Evolutionary conservation across 2,888 invertebrate genomes (phyloP).

Genomic region (Acanthosepion lycidas): DNA sequence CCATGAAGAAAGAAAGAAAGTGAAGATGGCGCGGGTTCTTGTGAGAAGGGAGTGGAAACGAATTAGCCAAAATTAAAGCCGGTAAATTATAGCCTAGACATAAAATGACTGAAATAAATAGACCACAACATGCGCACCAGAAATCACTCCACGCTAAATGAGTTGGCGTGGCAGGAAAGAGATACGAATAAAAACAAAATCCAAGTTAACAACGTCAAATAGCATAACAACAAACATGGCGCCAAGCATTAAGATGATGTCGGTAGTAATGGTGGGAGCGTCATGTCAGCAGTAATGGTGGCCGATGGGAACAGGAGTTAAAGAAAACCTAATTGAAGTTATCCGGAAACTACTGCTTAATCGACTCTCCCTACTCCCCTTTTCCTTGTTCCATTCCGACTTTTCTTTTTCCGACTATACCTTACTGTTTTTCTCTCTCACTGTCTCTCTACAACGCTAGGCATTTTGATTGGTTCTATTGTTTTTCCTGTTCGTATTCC

Average conservation of each 20-base stretch:
- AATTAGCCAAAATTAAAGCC: conserved; percentile 4
- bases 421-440: background rate
- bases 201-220: background rate
- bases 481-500: background rate
- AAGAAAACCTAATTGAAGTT: conserved; percentile 33
- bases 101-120: background rate
- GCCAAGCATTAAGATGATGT: background rate
- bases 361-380: background rate
- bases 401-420: background rate
- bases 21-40: background rate
- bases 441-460: background rate
- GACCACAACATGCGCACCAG: background rate
- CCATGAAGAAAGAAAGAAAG: background rate
- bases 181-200: background rate
- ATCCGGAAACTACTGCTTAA: conserved; percentile 13
- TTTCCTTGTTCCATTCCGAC: background rate
- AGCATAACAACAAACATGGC: background rate
- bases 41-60: background rate
- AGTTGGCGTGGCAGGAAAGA: background rate
- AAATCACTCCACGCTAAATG: background rate
- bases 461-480: background rate
- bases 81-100: background rate
- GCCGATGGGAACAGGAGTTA: background rate
- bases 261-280: background rate
- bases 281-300: background rate